A percentile compares a stretch with the other conserved stretches of the same genome.
phyloP scores from a whole-genome alignment of 2,888 invertebrate species.

The Cerastoderma edule region DNA sequence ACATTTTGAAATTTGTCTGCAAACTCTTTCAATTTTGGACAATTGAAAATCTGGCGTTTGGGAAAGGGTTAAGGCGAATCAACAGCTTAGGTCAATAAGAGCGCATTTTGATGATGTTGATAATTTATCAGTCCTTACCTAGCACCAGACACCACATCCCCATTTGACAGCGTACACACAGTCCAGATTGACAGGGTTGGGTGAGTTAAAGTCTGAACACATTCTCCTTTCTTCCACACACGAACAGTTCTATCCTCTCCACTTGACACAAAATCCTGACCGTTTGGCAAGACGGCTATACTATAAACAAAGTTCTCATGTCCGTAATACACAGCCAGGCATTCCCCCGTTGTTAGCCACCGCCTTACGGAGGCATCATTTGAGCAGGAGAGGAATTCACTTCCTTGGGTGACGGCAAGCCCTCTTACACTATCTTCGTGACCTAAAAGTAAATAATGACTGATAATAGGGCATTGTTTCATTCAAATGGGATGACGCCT shows the following conservation, averaged over 20 bases:
- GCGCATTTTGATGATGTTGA: no score
- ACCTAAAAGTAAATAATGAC: slow-evolving; percentile 85
- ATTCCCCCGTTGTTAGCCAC: slow-evolving; percentile 92
- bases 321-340: slow-evolving; percentile 87
- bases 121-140: slow-evolving; percentile 84
- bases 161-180: slow-evolving; percentile 91
- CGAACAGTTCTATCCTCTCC: slow-evolving; percentile 95
- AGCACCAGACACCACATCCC: slow-evolving; percentile 94
- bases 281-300: slow-evolving; percentile 84
- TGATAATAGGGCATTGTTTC: no score
- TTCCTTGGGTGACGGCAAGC: slow-evolving; percentile 87
- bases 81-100: no score
- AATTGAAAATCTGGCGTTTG: no score
- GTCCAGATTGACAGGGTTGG: slow-evolving; percentile 97
- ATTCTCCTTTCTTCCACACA: slow-evolving; percentile 88
- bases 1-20: no score
- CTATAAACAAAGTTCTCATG: slow-evolving; percentile 95
- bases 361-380: slow-evolving; percentile 95
- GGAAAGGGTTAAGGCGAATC: no score
- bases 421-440: slow-evolving; percentile 97
- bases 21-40: no score
- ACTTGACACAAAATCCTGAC: slow-evolving; percentile 90
- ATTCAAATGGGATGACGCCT: no score
- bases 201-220: slow-evolving; percentile 88
- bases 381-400: slow-evolving; percentile 93